Base-by-base conservation (phyloP, 2,797 vertebrate species). In the Malurus leucopterus region DNA sequence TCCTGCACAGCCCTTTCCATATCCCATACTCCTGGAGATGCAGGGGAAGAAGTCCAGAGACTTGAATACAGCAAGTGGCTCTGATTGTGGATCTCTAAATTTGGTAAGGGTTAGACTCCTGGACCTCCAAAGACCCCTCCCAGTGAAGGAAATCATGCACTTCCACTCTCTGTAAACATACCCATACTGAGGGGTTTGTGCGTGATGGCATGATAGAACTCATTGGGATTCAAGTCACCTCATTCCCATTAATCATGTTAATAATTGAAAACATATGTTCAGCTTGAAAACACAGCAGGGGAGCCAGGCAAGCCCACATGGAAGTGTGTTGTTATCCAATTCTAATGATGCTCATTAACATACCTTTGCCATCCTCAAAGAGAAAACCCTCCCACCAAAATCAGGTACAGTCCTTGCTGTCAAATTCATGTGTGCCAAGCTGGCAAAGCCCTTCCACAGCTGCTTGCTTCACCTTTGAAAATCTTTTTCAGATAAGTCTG, bases 211-310 rank as follows among this genome's bases (percentile, higher is more conserved):
- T 71, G 77, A 86, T 36, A 86, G 83, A 82, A 22, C 69, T 93
- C 71, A 84, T 89, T 93, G 58, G 55, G 84, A 95, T 93, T 95
- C 92, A 46, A 80, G 69, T 88, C 89, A 79, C 85, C 75, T 71
- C 50, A 49, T 65, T 91, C 85, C 57, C 62, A 77, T 93, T 95
- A 93, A 95, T 95, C 91, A 95, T 47, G 86, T 93, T 93, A 94
- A 93, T 95, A 94, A 95, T 91, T 94, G 88, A 92, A 94, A 95
- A 93, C 95, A 93, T 86, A 91, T 92, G 95, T 94, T 95, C 92
- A 90, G 83, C 91, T 90, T 93, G 92, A 95, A 93, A 94, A 85
- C 93, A 89, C 92, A 94, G 89, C 85, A 86, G 91, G 93, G 78
- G 73, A 92, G 71, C 86, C 92, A 87, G 73, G 65, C 83, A 92